Evolutionary conservation across 2,888 invertebrate genomes (phyloP).

Genomic region (Iselma pallidipennis): DNA sequence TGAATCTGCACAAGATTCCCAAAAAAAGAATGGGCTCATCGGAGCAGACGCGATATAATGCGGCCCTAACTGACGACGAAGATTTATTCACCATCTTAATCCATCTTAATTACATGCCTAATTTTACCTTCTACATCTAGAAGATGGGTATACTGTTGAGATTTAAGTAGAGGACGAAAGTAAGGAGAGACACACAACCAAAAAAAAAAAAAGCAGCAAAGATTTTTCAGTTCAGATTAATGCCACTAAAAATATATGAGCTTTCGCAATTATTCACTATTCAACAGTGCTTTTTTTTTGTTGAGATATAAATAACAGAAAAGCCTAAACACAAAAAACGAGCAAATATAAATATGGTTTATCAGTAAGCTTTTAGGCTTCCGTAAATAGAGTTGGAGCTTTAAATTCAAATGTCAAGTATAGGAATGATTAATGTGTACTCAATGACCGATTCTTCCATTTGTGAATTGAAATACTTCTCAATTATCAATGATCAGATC

Average conservation of each 20-base stretch:
- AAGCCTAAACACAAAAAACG: too few species aligned
- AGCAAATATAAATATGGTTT: neutral
- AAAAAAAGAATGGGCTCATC: constrained; percentile 40
- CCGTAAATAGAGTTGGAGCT: neutral
- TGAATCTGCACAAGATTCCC: constrained; percentile 30
- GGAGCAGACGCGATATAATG: constrained; percentile 43
- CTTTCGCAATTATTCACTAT: neutral
- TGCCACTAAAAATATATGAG: neutral
- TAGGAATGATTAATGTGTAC: neutral
- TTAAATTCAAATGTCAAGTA: neutral
- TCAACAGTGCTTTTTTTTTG: neutral
- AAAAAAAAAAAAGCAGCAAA: constrained; percentile 5
- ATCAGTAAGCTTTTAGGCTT: neutral
- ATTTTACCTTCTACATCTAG: constrained; percentile 35
- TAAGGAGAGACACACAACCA: neutral
- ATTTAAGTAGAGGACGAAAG: neutral
- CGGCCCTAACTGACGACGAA: constrained; percentile 37
- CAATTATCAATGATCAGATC: too few species aligned
- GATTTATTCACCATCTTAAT: constrained; percentile 45
- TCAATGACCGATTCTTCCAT: neutral
- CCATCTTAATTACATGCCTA: constrained; percentile 46
- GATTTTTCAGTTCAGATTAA: neutral
- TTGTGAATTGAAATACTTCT: too few species aligned
- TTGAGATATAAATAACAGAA: neutral
- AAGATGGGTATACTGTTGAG: neutral